phyloP scores from a whole-genome alignment of 1,140 invertebrate genomes.

The Halictus rubicundus region DNA sequence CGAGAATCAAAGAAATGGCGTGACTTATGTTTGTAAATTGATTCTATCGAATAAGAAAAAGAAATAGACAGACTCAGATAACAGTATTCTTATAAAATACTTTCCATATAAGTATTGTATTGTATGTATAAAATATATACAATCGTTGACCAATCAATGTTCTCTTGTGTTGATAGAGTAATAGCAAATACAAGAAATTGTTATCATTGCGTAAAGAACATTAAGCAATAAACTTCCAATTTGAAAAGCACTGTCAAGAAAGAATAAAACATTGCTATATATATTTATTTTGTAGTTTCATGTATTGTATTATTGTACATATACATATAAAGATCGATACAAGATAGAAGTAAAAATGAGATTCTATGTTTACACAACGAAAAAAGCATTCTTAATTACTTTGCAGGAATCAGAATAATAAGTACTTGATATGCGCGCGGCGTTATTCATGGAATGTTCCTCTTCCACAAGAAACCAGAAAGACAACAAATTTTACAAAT shows the following conservation, averaged over 20 bases:
- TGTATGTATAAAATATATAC: conserved; percentile 35
- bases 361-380: conserved; percentile 44
- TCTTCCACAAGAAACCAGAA: not conserved
- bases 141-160: conserved; percentile 40
- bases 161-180: conserved; percentile 16
- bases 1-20: not conserved
- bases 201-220: conserved; percentile 1
- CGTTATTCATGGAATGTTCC: conserved; percentile 2
- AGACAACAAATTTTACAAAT: not conserved
- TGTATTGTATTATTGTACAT: conserved; percentile 48
- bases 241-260: conserved; percentile 7
- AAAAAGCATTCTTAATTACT: conserved; percentile 30
- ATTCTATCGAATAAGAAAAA: conserved; percentile 10
- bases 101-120: conserved; percentile 25
- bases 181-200: conserved; percentile 10
- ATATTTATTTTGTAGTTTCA: conserved; percentile 52
- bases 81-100: conserved; percentile 43
- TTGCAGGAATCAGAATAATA: conserved; percentile 22
- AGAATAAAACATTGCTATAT: conserved; percentile 31
- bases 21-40: conserved; percentile 17
- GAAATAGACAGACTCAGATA: conserved; percentile 12
- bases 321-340: conserved; percentile 31
- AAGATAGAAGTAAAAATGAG: conserved; percentile 34
- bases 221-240: conserved; percentile 15
- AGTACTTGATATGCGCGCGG: conserved; percentile 26